These are phyloP conservation scores for Helostoma temminkii DNA, from an alignment of 2,797 vertebrate genomes.

Conservation along the genomic window DNA sequence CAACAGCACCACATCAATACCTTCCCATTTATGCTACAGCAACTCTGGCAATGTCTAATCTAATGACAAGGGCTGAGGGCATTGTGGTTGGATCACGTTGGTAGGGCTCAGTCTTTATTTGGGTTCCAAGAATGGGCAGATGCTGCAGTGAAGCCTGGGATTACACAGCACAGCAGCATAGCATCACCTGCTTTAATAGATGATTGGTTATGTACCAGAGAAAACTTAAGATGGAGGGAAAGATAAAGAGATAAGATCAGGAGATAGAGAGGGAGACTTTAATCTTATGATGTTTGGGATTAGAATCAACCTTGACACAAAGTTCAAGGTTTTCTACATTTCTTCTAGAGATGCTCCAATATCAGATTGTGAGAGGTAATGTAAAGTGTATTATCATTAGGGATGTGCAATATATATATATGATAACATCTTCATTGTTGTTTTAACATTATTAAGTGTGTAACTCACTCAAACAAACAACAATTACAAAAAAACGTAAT, in stretches of 20 bases:
- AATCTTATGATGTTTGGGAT: conserved; percentile 25
- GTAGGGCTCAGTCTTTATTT: conserved; percentile 36
- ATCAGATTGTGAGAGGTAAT: neutral
- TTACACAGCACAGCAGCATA: conserved; percentile 30
- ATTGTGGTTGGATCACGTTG: neutral
- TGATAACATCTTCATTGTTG: too few species aligned
- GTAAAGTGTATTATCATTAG: too few species aligned
- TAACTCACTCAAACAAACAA: too few species aligned
- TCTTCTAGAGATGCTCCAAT: neutral
- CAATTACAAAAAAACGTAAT: too few species aligned
- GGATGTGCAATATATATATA: too few species aligned
- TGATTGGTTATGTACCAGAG: conserved; percentile 34
- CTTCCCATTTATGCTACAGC: conserved; percentile 28
- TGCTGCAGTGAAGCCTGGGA: conserved; percentile 42
- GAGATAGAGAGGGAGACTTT: conserved; percentile 3
- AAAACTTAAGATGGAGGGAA: conserved; percentile 16
- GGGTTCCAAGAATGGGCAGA: conserved; percentile 41
- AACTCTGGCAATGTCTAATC: conserved; percentile 37
- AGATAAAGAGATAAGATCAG: conserved; percentile 18
- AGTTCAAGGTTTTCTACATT: neutral
- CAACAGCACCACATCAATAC: conserved; percentile 37
- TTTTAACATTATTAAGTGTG: too few species aligned
- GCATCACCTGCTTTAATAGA: conserved; percentile 44
- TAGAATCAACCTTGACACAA: neutral
- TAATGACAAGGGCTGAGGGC: conserved; percentile 27